These are phyloP conservation scores for Penaeus chinensis DNA, from an alignment of 1,140 invertebrate genomes.

Conservation along the genomic window DNA sequence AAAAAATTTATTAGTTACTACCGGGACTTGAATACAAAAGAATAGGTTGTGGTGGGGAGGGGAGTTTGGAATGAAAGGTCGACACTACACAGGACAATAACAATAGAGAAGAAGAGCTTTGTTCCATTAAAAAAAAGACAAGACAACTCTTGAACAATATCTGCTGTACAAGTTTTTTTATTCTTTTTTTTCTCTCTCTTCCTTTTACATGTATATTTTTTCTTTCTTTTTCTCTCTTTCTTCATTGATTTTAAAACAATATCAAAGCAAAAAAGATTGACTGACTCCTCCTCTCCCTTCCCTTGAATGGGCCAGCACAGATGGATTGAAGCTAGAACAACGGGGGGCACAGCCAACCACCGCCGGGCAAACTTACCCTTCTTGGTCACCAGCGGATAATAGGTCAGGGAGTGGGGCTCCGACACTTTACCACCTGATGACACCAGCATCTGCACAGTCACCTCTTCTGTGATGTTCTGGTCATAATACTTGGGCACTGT, in stretches of 20 bases:
- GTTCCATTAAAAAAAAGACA: not conserved
- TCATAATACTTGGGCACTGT: slow-evolving; percentile 84
- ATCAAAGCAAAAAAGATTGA: slow-evolving; percentile 19
- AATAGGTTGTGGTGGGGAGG: not conserved
- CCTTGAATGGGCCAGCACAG: slow-evolving; percentile 60
- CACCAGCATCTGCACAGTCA: slow-evolving; percentile 80
- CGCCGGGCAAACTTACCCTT: slow-evolving; percentile 39
- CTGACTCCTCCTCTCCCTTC: slow-evolving; percentile 50
- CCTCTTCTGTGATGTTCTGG: slow-evolving; percentile 75
- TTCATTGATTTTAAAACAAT: slow-evolving; percentile 38
- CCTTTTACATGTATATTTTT: slow-evolving; percentile 22
- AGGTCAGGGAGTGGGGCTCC: slow-evolving; percentile 88
- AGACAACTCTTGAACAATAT: not conserved
- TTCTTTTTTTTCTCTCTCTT: not conserved
- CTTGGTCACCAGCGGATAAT: slow-evolving; percentile 67
- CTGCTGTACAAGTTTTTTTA: too few species aligned
- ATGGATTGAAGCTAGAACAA: slow-evolving; percentile 47
- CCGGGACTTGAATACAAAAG: slow-evolving; percentile 2
- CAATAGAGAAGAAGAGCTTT: not conserved
- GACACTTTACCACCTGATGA: slow-evolving; percentile 88
- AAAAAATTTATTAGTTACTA: slow-evolving; percentile 49
- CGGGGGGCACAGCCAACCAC: too few species aligned
- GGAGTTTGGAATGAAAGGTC: not conserved
- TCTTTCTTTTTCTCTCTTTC: slow-evolving; percentile 30
- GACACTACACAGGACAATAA: not conserved